Conservation (phyloP, 2,113 vertebrate genomes). For the Festucalex cinctus region DNA sequence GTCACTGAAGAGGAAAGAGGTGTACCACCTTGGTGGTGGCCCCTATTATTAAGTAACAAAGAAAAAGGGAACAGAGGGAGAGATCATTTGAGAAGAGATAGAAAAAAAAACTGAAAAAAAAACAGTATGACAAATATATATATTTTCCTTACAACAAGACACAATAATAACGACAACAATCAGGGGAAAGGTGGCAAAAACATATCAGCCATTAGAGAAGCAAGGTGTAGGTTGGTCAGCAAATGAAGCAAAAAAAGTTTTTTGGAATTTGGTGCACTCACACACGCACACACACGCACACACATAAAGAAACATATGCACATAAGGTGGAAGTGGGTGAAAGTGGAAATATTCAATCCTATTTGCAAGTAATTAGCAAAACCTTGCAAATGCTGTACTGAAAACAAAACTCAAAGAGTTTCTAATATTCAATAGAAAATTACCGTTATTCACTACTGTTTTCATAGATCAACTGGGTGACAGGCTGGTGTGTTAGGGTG, state of each 20-base stretch:
- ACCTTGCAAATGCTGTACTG: not conserved
- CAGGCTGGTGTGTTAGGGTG: too few relatives aligned
- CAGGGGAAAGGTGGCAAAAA: not conserved
- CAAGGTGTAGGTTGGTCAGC: not conserved
- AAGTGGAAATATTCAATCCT: not conserved
- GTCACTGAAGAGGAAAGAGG: slow-evolving; percentile 80
- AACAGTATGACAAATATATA: too few relatives aligned
- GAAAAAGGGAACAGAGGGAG: not conserved
- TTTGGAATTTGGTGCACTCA: not conserved
- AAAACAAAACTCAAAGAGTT: not conserved
- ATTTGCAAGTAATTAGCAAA: not conserved
- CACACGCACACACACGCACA: too few relatives aligned
- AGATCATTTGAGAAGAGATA: slow-evolving; percentile 2
- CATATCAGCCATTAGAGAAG: not conserved
- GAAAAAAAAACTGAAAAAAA: not conserved
- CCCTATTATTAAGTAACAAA: slow-evolving; percentile 66
- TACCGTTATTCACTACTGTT: not conserved
- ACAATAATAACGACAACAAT: slow-evolving; percentile 1
- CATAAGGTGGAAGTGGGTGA: not conserved
- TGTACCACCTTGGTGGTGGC: slow-evolving; percentile 79
- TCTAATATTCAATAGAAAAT: not conserved
- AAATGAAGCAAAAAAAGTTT: not conserved
- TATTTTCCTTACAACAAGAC: not conserved
- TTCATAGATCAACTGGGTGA: not conserved
- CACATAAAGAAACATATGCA: not conserved